These are phyloP conservation scores for Drosophila paramelanica DNA, from an alignment of 2,888 invertebrate genomes.

Conservation along the genomic window DNA sequence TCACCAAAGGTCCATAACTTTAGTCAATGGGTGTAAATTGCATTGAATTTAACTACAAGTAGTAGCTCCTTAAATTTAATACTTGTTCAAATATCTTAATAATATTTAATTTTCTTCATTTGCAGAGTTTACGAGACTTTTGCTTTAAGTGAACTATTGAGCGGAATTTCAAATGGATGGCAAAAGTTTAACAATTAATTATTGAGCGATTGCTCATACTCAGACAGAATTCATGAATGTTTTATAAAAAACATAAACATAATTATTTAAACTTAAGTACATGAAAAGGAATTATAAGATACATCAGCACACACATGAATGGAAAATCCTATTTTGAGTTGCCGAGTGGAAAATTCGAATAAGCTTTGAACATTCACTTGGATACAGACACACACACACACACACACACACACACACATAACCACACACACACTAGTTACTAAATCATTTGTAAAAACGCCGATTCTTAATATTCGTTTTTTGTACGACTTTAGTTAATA, in stretches of 20 bases:
- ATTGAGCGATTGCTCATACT: conserved; percentile 73
- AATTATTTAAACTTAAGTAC: conserved; percentile 37
- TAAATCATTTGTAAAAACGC: conserved; percentile 61
- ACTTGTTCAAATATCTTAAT: not conserved
- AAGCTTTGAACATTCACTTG: conserved; percentile 1
- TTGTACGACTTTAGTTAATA: conserved; percentile 47
- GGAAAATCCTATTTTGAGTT: conserved; percentile 40
- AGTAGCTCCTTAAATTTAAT: not conserved
- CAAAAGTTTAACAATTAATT: conserved; percentile 46
- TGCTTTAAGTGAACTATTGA: conserved; percentile 74
- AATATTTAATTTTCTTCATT: conserved; percentile 25
- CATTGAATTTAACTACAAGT: not conserved
- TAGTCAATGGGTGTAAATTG: not conserved
- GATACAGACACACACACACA: conserved; percentile 16
- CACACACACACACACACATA: conserved; percentile 29
- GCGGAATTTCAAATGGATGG: conserved; percentile 29
- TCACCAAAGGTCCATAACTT: not conserved
- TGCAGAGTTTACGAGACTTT: conserved; percentile 83
- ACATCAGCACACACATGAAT: conserved; percentile 36
- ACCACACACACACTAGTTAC: conserved; percentile 60
- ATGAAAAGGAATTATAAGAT: conserved; percentile 25
- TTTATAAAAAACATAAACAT: conserved; percentile 53
- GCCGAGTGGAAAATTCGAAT: conserved; percentile 14
- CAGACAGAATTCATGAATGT: conserved; percentile 66
- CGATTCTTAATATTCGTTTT: conserved; percentile 45